A percentile compares a stretch with the other conserved stretches of the same genome.
phyloP scores from a whole-genome alignment of 2,113 vertebrate genomes.

The Oxyura jamaicensis region DNA sequence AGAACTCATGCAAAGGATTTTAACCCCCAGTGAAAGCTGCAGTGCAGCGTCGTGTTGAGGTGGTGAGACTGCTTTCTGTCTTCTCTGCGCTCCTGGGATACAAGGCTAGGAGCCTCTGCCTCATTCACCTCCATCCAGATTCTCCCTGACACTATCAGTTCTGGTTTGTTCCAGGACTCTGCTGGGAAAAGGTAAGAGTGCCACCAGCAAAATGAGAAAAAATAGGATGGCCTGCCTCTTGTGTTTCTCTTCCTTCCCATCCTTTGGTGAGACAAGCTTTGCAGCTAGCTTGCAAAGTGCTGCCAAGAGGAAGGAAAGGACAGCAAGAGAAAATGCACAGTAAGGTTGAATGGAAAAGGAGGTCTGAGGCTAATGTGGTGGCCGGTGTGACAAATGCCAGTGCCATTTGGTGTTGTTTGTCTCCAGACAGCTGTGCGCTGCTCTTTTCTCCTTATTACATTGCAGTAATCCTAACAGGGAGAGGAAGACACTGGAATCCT shows the following conservation, averaged over 20 bases:
- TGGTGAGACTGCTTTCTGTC: not conserved
- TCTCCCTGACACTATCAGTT: not conserved
- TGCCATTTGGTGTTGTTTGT: not conserved
- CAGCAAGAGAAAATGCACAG: not conserved
- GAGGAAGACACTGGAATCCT: not conserved
- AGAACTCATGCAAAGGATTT: not conserved
- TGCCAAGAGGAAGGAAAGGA: not conserved
- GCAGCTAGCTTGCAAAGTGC: not conserved
- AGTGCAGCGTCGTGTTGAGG: not conserved
- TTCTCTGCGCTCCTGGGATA: not conserved
- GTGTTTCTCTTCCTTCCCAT: not conserved
- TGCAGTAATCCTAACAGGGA: not conserved
- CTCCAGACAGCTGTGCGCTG: not conserved
- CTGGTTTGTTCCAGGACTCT: not conserved
- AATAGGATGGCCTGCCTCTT: not conserved
- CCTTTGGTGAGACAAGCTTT: not conserved
- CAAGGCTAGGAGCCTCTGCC: not conserved
- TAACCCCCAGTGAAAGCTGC: not conserved
- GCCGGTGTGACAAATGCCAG: not conserved
- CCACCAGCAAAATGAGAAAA: not conserved
- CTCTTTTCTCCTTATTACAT: not conserved
- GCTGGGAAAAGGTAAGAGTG: not conserved
- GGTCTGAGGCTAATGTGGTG: not conserved
- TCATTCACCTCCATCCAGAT: not conserved
- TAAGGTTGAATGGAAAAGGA: not conserved